These are phyloP conservation scores for Petrocephalus zakoni DNA, from an alignment of 2,113 vertebrate species.

Conservation along the genomic window DNA sequence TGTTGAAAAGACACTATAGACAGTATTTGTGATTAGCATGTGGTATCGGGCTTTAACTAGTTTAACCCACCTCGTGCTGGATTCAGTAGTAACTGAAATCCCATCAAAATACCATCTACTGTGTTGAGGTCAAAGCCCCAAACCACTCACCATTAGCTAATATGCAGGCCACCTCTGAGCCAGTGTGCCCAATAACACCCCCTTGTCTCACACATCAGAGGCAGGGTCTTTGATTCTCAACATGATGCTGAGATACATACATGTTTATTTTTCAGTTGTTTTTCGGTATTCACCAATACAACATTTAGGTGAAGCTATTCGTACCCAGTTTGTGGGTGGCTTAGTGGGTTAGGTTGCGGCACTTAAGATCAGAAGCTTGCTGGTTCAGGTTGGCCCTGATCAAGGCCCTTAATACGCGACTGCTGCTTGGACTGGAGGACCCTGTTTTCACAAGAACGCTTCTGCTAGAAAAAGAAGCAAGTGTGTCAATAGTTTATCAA, in stretches of 20 bases:
- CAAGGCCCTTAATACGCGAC: background rate
- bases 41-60: background rate
- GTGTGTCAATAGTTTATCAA: background rate
- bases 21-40: background rate
- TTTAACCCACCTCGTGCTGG: background rate
- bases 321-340: background rate
- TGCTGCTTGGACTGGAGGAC: background rate
- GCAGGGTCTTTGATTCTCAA: background rate
- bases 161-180: background rate
- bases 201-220: background rate
- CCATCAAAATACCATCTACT: background rate
- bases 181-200: background rate
- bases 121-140: background rate
- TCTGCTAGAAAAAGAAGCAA: background rate
- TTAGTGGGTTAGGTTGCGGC: background rate
- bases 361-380: background rate
- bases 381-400: background rate
- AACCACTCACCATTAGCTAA: background rate
- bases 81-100: background rate
- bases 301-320: background rate
- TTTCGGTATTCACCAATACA: background rate
- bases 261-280: background rate
- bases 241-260: background rate
- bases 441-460: background rate
- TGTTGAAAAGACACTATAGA: background rate